Base-by-base conservation (phyloP, 2,888 invertebrate species). In the Galeopsomyia nigrocyanea region DNA sequence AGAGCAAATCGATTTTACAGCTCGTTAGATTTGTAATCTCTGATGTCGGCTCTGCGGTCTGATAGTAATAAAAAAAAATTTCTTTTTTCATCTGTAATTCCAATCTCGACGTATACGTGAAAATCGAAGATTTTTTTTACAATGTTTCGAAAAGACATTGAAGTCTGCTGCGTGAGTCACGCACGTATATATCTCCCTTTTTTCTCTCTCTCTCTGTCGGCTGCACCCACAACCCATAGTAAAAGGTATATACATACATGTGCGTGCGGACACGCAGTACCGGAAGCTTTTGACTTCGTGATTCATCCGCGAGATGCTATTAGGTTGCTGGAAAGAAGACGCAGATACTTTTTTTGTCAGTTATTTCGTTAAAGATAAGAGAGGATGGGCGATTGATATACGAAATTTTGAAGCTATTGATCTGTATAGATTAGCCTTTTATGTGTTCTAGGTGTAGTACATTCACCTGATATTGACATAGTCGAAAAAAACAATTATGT, bases 91-190 rank as follows among this genome's bases (percentile, higher is more conserved):
- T 2, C 26, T 26, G 3, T 2, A 26, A 5, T 5, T 2, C 47
- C 55, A 17, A 39, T 21, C 31, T 19, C 17, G 17, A 6, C 22
- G 21, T 5, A 2, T 26, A 26, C 26, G 26, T 5, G 26, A 26
- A 26, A 26, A 58, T 39, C 22, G 39, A 22, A 19, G 47, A 16
- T n/a, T 26, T 2, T 26, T 5, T 2, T 5, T 26, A 5, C 26
- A 5, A 26, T 5, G 26, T 26, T 26, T 5, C 26, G 26, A 26
- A 5, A n/a, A 39, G 53, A 39, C 67, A 55, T 31, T 50, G 55
- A 67, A 53, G 62, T 75, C 57, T 46, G 67, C 14, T 47, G 61
- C 75, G 75, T 82, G 82, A 83, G 79, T 83, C 83, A 82, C 77
- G 75, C 78, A 68, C 62, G 21, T 31, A 17, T 71, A 64, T 65